These are phyloP conservation scores for Jordanella pulchra DNA, from an alignment of 2,797 vertebrate species.

Conservation along the genomic window DNA sequence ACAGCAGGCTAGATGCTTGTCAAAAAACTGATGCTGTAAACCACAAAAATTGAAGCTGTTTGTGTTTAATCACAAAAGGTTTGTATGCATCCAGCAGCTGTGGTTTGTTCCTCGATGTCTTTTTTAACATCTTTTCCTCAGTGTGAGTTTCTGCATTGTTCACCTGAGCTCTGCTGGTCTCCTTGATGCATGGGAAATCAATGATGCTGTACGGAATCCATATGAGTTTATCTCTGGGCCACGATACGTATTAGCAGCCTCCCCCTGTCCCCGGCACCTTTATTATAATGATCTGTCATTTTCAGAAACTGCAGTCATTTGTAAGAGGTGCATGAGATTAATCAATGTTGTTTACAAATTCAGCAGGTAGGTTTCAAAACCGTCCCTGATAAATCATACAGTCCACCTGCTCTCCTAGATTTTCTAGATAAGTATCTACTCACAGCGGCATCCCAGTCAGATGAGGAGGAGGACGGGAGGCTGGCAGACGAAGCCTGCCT, in stretches of 20 bases:
- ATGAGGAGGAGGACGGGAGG: background rate
- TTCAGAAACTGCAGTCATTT: slow-evolving; percentile 71
- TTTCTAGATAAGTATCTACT: slow-evolving; percentile 54
- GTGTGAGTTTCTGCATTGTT: slow-evolving; percentile 58
- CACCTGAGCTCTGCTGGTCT: slow-evolving; percentile 41
- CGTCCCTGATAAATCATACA: slow-evolving; percentile 74
- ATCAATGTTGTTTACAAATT: slow-evolving; percentile 80
- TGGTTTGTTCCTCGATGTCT: slow-evolving; percentile 42
- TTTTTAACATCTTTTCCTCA: slow-evolving; percentile 29
- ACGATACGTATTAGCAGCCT: slow-evolving; percentile 72
- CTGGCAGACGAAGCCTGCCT: slow-evolving; percentile 48
- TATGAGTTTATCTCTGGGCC: slow-evolving; percentile 68
- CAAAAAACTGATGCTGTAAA: slow-evolving; percentile 31
- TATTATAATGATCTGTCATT: slow-evolving; percentile 78
- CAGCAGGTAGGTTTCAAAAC: slow-evolving; percentile 72
- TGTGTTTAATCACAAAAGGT: slow-evolving; percentile 60
- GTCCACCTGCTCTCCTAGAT: slow-evolving; percentile 48
- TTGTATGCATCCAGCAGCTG: slow-evolving; percentile 32
- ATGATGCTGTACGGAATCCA: slow-evolving; percentile 59
- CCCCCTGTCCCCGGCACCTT: slow-evolving; percentile 47
- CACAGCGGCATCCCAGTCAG: slow-evolving; percentile 52
- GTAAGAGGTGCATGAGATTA: slow-evolving; percentile 63
- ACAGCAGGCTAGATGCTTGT: slow-evolving; percentile 39
- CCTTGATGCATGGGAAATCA: slow-evolving; percentile 68
- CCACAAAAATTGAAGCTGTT: slow-evolving; percentile 40